A percentile compares a stretch with the other conserved stretches of the same genome.
phyloP scores from a whole-genome alignment of 2,113 vertebrate species.

The Pterocles gutturalis region DNA sequence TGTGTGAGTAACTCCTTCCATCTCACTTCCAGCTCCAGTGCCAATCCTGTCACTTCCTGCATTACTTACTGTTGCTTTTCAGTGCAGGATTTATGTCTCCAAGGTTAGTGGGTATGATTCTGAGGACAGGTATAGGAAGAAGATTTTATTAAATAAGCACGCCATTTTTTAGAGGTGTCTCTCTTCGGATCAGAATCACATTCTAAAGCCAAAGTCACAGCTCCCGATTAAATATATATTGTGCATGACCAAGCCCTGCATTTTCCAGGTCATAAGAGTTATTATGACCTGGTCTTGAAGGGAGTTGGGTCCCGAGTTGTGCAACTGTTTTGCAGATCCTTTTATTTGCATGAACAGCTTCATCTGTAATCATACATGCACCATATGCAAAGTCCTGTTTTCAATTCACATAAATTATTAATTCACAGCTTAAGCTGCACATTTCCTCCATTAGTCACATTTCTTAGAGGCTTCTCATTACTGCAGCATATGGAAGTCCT shows the following conservation, averaged over 20 bases:
- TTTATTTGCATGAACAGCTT: constrained; percentile 54
- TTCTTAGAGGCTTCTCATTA: constrained; percentile 72
- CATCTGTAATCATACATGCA: constrained; percentile 28
- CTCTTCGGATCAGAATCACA: not conserved
- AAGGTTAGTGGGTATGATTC: not conserved
- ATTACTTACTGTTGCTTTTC: not conserved
- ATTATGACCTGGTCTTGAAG: not conserved
- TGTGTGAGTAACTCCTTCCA: not conserved
- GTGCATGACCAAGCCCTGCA: not conserved
- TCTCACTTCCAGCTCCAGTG: not conserved
- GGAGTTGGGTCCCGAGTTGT: not conserved
- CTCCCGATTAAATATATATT: not conserved
- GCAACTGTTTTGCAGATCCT: constrained; percentile 29
- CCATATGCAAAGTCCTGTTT: constrained; percentile 46
- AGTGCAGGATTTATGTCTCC: not conserved
- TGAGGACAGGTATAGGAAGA: not conserved
- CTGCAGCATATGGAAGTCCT: constrained; percentile 64
- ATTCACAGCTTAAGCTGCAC: constrained; percentile 43
- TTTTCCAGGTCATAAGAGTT: not conserved
- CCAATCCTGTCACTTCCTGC: not conserved
- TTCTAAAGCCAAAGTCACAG: not conserved
- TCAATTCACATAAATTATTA: constrained; percentile 47
- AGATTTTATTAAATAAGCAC: not conserved
- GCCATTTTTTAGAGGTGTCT: not conserved
- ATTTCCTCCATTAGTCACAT: constrained; percentile 60